Conservation (phyloP, 2,113 vertebrate species). For the Suncus etruscus region DNA sequence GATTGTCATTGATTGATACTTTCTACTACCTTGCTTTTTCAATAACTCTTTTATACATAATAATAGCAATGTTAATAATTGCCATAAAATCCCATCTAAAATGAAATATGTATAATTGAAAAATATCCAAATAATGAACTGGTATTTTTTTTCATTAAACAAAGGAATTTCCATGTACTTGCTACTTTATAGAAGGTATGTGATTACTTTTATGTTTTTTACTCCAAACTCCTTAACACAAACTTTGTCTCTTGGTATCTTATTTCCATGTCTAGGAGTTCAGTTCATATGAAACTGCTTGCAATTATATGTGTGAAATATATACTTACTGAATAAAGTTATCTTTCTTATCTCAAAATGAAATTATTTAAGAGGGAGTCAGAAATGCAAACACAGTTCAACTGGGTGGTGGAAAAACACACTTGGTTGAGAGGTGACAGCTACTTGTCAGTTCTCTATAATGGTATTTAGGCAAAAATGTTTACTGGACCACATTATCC, state of each 20-base stretch:
- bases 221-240: too few species aligned
- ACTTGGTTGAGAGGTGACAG: not conserved
- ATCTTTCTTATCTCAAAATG: not conserved
- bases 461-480: not conserved
- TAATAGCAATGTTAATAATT: not conserved
- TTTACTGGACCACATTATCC: not conserved
- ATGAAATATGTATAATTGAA: not conserved
- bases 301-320: not conserved
- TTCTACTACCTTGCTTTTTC: too few species aligned
- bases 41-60: not conserved
- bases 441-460: not conserved
- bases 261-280: not conserved
- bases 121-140: not conserved
- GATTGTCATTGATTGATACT: too few species aligned
- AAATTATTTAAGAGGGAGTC: not conserved
- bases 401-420: not conserved
- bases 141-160: conserved; percentile 1
- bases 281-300: not conserved
- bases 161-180: not conserved
- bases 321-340: not conserved
- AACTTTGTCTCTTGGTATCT: not conserved
- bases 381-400: not conserved
- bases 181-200: not conserved
- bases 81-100: conserved; percentile 25
- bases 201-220: not conserved